Conservation (phyloP, 2,888 invertebrate genomes). For the Clanis bilineata region DNA sequence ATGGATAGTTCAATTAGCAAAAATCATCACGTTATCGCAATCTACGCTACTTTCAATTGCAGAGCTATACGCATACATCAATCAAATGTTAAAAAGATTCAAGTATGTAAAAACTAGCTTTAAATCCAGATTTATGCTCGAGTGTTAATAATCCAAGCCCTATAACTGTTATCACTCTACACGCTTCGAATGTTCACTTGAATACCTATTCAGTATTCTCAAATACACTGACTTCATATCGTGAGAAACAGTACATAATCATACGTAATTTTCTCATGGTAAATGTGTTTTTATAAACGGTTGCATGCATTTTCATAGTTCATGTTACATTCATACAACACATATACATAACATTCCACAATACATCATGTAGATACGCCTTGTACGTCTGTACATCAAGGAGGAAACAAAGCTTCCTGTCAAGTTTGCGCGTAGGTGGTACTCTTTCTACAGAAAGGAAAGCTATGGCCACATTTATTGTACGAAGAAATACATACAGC, state of each 20-base stretch:
- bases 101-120: no score
- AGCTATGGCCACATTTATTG: slow-evolving; percentile 29
- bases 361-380: neutral
- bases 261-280: slow-evolving; percentile 31
- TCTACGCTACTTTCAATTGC: no score
- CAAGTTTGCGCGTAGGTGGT: slow-evolving; percentile 61
- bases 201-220: slow-evolving; percentile 1
- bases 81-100: no score
- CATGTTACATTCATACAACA: slow-evolving; percentile 2
- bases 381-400: slow-evolving; percentile 12
- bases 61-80: no score
- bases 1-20: no score
- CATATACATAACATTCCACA: neutral
- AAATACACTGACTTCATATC: slow-evolving; percentile 16
- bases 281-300: slow-evolving; percentile 20
- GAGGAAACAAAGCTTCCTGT: slow-evolving; percentile 54
- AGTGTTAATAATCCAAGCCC: neutral
- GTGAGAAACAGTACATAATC: slow-evolving; percentile 35
- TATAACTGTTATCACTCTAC: neutral
- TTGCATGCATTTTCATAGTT: slow-evolving; percentile 9
- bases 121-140: no score
- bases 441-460: slow-evolving; percentile 37
- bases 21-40: no score
- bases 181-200: neutral
- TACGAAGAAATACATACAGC: neutral